Evolutionary conservation across 2,113 vertebrate species (phyloP).

Genomic region (Semnornis frantzii): DNA sequence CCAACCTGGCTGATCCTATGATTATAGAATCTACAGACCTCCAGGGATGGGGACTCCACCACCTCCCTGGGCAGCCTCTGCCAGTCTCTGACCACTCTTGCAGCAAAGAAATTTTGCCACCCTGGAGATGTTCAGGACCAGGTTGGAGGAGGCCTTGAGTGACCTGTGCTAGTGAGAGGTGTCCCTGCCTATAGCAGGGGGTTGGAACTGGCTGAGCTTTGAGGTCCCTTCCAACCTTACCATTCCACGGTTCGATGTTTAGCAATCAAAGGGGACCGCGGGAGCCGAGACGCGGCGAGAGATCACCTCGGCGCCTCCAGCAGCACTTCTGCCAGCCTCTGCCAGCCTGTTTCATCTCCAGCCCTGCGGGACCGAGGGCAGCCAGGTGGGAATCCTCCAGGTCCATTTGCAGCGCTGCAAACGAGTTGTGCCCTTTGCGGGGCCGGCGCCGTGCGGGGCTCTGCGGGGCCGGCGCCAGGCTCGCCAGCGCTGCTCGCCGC

Average conservation of each 20-base stretch:
- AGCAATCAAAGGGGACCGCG: too few relatives aligned
- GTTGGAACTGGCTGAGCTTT: neutral
- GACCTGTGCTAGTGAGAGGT: too few relatives aligned
- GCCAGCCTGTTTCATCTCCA: neutral
- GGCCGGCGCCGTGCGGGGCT: neutral
- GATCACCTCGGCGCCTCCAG: neutral
- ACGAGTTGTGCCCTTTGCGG: conserved; percentile 1
- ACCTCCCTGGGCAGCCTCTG: too few relatives aligned
- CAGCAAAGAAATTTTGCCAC: too few relatives aligned
- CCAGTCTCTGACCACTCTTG: too few relatives aligned
- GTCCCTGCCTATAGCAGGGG: neutral
- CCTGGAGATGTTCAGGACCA: too few relatives aligned
- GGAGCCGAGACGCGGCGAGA: neutral
- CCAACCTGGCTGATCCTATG: too few relatives aligned
- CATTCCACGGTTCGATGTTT: too few relatives aligned
- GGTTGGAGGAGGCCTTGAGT: too few relatives aligned
- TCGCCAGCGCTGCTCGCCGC: neutral
- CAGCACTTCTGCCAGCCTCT: neutral
- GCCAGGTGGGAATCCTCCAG: neutral
- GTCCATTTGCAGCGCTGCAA: neutral
- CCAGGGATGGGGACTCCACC: too few relatives aligned
- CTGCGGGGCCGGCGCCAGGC: neutral
- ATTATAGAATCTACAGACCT: too few relatives aligned
- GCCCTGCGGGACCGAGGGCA: neutral
- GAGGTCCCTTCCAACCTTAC: too few relatives aligned